Evolutionary conservation across 64 coral and sea anemone genomes (phyloP).

Genomic region (Catalaphyllia jardinei): DNA sequence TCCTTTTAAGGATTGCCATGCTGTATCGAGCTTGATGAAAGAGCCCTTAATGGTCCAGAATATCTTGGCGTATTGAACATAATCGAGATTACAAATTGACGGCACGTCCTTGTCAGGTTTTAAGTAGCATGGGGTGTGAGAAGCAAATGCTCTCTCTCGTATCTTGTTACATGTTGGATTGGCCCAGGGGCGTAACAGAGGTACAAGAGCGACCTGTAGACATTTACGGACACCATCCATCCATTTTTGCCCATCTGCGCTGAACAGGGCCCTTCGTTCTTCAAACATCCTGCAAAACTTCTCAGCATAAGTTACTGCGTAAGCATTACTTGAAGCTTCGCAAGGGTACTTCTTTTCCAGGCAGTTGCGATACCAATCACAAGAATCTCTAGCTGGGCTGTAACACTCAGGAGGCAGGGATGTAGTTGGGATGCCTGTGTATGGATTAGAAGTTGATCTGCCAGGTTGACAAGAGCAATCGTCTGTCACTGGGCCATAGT

Average conservation of each 20-base stretch:
- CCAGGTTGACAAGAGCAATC: slow-evolving; percentile 52
- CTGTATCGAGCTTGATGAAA: slow-evolving; percentile 24
- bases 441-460: background rate
- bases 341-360: slow-evolving; percentile 46
- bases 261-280: background rate
- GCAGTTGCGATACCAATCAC: slow-evolving; percentile 61
- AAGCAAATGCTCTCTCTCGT: slow-evolving; percentile 46
- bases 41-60: slow-evolving; percentile 51
- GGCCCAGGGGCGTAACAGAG: slow-evolving; percentile 49
- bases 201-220: slow-evolving; percentile 49
- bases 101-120: slow-evolving; percentile 14
- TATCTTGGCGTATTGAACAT: slow-evolving; percentile 9
- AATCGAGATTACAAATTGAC: slow-evolving; percentile 62
- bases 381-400: slow-evolving; percentile 40
- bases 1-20: slow-evolving; percentile 39
- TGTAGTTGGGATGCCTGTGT: background rate
- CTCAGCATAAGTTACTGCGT: slow-evolving; percentile 47
- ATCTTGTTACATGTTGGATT: slow-evolving; percentile 39
- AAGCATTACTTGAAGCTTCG: slow-evolving; percentile 12
- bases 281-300: slow-evolving; percentile 40
- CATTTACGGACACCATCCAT: slow-evolving; percentile 50
- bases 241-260: slow-evolving; percentile 15
- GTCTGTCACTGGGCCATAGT: background rate
- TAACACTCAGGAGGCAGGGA: slow-evolving; percentile 5
- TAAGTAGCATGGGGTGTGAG: slow-evolving; percentile 55